phyloP scores from a whole-genome alignment of 2,888 invertebrate species.

The Tridacna crocea region DNA sequence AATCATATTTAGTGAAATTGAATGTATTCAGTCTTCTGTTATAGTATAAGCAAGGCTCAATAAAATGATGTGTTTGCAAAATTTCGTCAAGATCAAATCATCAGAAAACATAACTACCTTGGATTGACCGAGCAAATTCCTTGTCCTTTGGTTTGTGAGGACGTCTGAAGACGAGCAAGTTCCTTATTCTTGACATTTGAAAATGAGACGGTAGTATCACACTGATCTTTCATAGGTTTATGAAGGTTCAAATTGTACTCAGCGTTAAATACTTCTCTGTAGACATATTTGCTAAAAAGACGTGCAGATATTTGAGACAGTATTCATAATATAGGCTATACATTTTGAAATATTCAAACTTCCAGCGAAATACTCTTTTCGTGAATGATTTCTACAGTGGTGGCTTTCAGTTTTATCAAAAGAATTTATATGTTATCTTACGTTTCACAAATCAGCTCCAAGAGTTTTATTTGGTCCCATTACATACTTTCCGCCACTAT shows the following conservation, averaged over 20 bases:
- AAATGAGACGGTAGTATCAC: conserved; percentile 34
- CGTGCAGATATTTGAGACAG: conserved; percentile 13
- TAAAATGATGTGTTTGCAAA: conserved; percentile 42
- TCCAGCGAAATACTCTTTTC: conserved; percentile 34
- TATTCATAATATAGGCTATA: conserved; percentile 30
- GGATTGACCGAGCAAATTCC: conserved; percentile 20
- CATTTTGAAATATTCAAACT: conserved; percentile 38
- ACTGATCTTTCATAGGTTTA: conserved; percentile 47
- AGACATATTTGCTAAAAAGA: conserved; percentile 32
- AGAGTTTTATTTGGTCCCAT: conserved; percentile 33
- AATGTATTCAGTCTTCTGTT: conserved; percentile 39
- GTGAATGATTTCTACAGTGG: conserved; percentile 36
- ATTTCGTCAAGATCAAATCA: conserved; percentile 55
- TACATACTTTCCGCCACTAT: conserved; percentile 20
- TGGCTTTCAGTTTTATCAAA: conserved; percentile 40
- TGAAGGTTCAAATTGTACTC: conserved; percentile 52
- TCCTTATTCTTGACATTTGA: conserved; percentile 17
- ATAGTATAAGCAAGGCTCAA: conserved; percentile 45
- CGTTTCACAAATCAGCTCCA: neutral
- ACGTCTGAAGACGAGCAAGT: neutral
- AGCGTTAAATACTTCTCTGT: conserved; percentile 31
- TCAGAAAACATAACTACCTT: conserved; percentile 27
- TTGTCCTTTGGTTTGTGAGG: conserved; percentile 23
- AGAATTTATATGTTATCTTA: conserved; percentile 29
- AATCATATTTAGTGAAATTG: conserved; percentile 42